phyloP scores from a whole-genome alignment of 92 coral and sea anemone species.

The Micromussa lordhowensis region DNA sequence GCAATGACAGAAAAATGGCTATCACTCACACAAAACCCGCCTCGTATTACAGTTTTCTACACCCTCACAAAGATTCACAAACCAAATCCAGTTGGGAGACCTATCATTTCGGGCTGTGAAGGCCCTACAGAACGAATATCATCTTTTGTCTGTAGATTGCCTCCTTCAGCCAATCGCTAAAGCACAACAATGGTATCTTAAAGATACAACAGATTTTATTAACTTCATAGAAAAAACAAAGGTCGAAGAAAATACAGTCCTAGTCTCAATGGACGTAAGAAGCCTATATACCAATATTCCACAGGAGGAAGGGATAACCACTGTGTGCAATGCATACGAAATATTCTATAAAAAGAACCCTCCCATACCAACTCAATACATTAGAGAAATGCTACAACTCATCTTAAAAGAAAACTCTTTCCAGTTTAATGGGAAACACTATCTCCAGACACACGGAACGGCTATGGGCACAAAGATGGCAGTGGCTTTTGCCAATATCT shows the following conservation, averaged over 20 bases:
- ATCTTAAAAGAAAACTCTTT: no score
- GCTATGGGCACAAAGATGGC: no score
- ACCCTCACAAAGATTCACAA: neutral
- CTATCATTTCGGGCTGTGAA: no score
- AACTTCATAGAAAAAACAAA: no score
- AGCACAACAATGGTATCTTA: neutral
- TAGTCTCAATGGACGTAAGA: neutral
- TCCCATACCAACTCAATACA: neutral
- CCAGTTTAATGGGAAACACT: no score
- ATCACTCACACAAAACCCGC: neutral
- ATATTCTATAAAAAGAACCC: neutral
- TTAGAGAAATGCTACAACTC: neutral
- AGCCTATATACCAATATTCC: neutral
- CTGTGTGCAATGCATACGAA: neutral
- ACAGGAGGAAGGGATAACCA: constrained; percentile 1
- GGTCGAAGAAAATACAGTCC: neutral
- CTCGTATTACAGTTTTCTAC: neutral
- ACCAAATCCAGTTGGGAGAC: no score
- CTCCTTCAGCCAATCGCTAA: neutral
- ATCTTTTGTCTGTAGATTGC: neutral
- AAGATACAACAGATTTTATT: no score
- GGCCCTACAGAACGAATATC: no score
- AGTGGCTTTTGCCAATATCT: neutral
- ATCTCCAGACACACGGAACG: no score
- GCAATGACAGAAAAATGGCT: neutral